phyloP scores from a whole-genome alignment of 2,888 invertebrate species.

The Tachina fera region DNA sequence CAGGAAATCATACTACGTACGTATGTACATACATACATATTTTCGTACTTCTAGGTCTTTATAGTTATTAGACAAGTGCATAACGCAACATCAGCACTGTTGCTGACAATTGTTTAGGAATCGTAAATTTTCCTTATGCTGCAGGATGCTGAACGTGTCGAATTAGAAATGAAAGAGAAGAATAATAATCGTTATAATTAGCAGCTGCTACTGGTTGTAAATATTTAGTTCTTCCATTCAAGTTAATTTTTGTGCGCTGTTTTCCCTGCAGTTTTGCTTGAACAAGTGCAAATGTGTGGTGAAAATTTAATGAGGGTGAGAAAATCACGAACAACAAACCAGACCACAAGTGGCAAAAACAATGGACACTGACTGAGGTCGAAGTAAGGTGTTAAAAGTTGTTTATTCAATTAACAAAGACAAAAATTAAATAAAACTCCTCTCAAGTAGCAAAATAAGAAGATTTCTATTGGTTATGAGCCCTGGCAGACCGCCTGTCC shows the following conservation, averaged over 20 bases:
- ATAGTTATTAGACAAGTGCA: conserved; percentile 19
- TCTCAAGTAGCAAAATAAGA: not conserved
- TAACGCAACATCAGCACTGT: conserved; percentile 26
- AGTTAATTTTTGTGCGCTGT: not conserved
- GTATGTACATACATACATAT: too few relatives aligned
- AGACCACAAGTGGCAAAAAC: conserved; percentile 64
- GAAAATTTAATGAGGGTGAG: not conserved
- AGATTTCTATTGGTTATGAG: not conserved
- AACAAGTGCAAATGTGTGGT: conserved; percentile 58
- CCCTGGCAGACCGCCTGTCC: not conserved
- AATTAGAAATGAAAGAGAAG: conserved; percentile 24
- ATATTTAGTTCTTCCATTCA: conserved; percentile 9
- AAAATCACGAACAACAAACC: not conserved
- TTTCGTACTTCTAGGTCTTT: not conserved
- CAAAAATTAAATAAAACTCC: conserved; percentile 17
- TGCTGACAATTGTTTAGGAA: conserved; percentile 28
- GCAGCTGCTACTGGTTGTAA: conserved; percentile 65
- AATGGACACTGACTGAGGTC: not conserved
- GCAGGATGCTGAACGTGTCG: conserved; percentile 47
- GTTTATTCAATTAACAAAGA: conserved; percentile 31
- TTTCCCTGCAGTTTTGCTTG: conserved; percentile 31
- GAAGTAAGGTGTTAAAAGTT: conserved; percentile 54
- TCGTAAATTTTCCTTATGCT: conserved; percentile 55
- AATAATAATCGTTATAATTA: conserved; percentile 48
- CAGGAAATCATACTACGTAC: too few relatives aligned